A percentile compares a stretch with the other conserved stretches of the same genome.
phyloP scores from a whole-genome alignment of 2,113 vertebrate species.

The Syngnathoides biaculeatus region DNA sequence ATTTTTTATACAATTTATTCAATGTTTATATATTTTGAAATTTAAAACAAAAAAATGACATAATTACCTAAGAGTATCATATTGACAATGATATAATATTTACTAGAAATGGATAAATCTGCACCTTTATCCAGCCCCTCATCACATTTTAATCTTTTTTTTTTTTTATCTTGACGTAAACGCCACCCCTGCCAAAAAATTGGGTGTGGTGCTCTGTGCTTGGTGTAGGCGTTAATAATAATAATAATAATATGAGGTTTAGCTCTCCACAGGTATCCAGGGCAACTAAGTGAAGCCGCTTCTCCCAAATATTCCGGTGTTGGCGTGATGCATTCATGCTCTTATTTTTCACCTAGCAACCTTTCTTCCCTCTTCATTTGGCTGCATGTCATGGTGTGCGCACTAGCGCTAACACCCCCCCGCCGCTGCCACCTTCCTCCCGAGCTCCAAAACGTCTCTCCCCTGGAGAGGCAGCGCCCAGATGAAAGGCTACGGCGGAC shows the following conservation, averaged over 20 bases:
- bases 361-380: conserved; percentile 59
- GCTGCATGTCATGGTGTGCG: conserved; percentile 64
- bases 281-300: conserved; percentile 61
- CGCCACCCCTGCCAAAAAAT: background rate
- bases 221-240: background rate
- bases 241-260: background rate
- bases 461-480: conserved; percentile 75
- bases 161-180: background rate
- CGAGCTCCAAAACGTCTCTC: conserved; percentile 61
- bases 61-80: too few relatives aligned
- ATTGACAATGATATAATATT: too few relatives aligned
- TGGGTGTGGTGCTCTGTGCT: background rate
- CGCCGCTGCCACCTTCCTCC: conserved; percentile 42
- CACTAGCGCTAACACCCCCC: conserved; percentile 48
- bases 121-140: background rate
- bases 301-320: conserved; percentile 63
- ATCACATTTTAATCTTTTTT: background rate
- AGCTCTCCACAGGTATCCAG: conserved; percentile 21
- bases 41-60: too few relatives aligned
- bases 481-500: conserved; percentile 78
- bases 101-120: background rate
- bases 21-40: too few relatives aligned
- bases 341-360: conserved; percentile 65
- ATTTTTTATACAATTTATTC: too few relatives aligned
- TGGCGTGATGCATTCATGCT: conserved; percentile 61